phyloP scores from a whole-genome alignment of 2,888 invertebrate species.

The Helobdella robusta region DNA sequence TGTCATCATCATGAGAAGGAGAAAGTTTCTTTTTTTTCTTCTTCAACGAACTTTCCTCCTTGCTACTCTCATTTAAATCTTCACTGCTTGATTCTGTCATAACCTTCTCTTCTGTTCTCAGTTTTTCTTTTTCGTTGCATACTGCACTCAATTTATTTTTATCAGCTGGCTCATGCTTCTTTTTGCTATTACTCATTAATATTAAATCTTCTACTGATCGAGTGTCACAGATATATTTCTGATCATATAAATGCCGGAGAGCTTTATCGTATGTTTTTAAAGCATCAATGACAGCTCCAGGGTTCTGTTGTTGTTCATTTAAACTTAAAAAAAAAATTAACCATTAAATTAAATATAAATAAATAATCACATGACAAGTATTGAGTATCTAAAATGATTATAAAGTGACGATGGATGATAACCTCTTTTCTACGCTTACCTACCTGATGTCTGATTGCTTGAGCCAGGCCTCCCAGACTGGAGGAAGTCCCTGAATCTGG shows the following conservation, averaged over 20 bases:
- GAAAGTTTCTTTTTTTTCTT: too few species aligned
- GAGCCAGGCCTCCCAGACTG: slow-evolving; percentile 52
- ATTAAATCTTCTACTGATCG: slow-evolving; percentile 29
- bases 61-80: not conserved
- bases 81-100: not conserved
- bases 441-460: slow-evolving; percentile 69
- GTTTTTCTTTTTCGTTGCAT: not conserved
- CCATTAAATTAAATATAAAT: too few species aligned
- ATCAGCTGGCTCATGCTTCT: not conserved
- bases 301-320: slow-evolving; percentile 95
- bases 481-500: slow-evolving; percentile 88
- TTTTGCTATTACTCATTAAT: not conserved
- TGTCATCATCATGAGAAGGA: not conserved
- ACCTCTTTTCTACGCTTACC: too few species aligned
- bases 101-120: not conserved
- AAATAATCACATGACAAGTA: too few species aligned
- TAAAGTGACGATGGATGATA: too few species aligned
- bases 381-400: too few species aligned
- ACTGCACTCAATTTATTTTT: not conserved
- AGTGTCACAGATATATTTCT: slow-evolving; percentile 44
- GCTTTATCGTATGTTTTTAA: slow-evolving; percentile 54
- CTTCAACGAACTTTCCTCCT: not conserved
- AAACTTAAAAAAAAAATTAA: slow-evolving; percentile 27
- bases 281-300: slow-evolving; percentile 95
- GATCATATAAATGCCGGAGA: slow-evolving; percentile 44